Evolutionary conservation across 2,888 invertebrate genomes (phyloP).

Genomic region (Chloromyia formosa): DNA sequence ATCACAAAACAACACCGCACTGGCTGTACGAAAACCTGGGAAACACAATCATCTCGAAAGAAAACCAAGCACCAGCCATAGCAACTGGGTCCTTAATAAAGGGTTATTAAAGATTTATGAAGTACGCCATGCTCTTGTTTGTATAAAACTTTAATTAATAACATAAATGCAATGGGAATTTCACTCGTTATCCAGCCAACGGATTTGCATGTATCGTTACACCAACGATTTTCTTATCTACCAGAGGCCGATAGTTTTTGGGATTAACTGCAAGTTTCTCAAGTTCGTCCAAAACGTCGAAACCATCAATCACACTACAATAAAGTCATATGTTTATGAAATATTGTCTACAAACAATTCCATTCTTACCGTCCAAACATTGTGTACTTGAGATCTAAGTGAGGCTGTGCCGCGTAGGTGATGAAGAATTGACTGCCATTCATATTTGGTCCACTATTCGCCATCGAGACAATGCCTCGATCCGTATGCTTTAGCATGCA

Average conservation of each 20-base stretch:
- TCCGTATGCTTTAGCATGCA: conserved; percentile 83
- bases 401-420: conserved; percentile 91
- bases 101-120: no score
- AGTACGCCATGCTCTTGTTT: no score
- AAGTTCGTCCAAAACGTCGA: conserved; percentile 93
- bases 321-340: not conserved
- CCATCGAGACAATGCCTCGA: conserved; percentile 94
- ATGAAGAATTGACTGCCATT: conserved; percentile 99
- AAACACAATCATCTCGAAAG: no score
- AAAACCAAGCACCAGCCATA: no score
- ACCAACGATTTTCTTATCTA: conserved; percentile 85
- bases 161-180: no score
- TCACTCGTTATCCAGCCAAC: conserved; percentile 73
- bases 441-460: conserved; percentile 97
- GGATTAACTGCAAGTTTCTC: conserved; percentile 95
- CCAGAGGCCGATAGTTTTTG: conserved; percentile 88
- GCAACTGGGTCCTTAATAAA: no score
- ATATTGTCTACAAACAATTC: not conserved
- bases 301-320: conserved; percentile 93
- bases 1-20: no score
- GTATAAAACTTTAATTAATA: no score
- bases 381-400: conserved; percentile 96
- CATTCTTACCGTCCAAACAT: conserved; percentile 88
- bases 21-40: no score
- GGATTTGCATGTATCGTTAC: conserved; percentile 99